phyloP scores from a whole-genome alignment of 2,113 vertebrate genomes.

The Panthera uncia region DNA sequence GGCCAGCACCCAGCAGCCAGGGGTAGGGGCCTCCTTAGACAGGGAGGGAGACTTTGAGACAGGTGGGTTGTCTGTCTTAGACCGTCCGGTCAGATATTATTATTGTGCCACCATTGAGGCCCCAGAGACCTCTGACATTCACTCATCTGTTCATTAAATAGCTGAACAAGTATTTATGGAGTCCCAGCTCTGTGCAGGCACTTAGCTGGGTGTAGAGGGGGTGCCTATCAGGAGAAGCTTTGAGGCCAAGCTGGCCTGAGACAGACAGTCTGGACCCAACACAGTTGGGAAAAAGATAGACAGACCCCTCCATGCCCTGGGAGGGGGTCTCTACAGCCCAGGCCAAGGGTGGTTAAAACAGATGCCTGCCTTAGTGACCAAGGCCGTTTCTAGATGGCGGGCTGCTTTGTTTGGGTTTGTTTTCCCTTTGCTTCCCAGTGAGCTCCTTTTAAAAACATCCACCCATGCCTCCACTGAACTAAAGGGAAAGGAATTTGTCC shows the following conservation, averaged over 20 bases:
- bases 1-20: not conserved
- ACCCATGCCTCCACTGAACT: constrained; percentile 65
- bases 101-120: not conserved
- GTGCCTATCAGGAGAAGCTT: not conserved
- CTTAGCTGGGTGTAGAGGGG: not conserved
- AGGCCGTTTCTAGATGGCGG: constrained; percentile 49
- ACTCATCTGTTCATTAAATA: not conserved
- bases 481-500: constrained; percentile 73
- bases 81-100: not conserved
- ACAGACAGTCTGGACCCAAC: not conserved
- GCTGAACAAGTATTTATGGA: not conserved
- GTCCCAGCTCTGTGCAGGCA: not conserved
- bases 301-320: not conserved
- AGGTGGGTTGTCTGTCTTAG: not conserved
- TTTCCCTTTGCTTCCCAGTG: constrained; percentile 65
- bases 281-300: not conserved
- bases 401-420: constrained; percentile 72
- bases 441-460: constrained; percentile 70
- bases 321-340: not conserved
- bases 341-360: not conserved
- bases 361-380: not conserved
- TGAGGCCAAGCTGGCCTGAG: not conserved
- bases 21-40: no score
- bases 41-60: not conserved
- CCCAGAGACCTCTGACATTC: not conserved